Conservation (phyloP, 2,113 vertebrate species). For the Vanacampus margaritifer region DNA sequence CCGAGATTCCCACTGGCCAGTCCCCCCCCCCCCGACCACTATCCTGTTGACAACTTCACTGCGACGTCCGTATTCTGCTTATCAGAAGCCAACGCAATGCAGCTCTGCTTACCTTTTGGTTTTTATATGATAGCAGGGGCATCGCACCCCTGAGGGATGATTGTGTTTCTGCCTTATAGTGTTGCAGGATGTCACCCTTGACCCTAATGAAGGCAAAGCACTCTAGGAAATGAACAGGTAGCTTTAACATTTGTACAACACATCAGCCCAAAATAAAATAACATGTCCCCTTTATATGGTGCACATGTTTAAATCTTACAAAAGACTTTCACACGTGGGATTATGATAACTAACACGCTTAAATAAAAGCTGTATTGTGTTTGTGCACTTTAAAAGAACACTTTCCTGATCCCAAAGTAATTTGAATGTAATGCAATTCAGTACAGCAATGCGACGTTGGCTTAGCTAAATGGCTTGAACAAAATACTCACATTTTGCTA, state of each 20-base stretch:
- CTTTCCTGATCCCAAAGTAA: background rate
- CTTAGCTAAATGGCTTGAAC: background rate
- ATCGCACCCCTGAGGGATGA: too few relatives aligned
- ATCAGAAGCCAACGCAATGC: too few relatives aligned
- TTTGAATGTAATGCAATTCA: background rate
- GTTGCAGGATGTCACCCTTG: background rate
- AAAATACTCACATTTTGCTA: background rate
- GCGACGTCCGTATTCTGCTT: too few relatives aligned
- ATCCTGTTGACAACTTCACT: too few relatives aligned
- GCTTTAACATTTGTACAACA: constrained; percentile 1
- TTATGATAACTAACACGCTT: constrained; percentile 16
- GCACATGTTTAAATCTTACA: background rate
- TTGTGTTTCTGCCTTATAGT: too few relatives aligned
- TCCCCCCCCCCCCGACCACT: too few relatives aligned
- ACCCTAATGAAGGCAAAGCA: background rate
- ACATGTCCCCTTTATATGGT: background rate
- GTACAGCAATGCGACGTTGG: background rate
- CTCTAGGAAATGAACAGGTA: background rate
- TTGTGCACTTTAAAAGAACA: constrained; percentile 2
- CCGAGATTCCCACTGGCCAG: too few relatives aligned
- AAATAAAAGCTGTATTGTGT: constrained; percentile 7
- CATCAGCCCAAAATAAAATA: constrained; percentile 9
- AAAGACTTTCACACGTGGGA: constrained; percentile 11
- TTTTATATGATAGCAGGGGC: too few relatives aligned
- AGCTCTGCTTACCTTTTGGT: too few relatives aligned